A percentile compares a stretch with the other conserved stretches of the same genome.
These are phyloP conservation scores for Lasioglossum vierecki DNA, from an alignment of 2,888 invertebrate genomes.

Conservation along the genomic window DNA sequence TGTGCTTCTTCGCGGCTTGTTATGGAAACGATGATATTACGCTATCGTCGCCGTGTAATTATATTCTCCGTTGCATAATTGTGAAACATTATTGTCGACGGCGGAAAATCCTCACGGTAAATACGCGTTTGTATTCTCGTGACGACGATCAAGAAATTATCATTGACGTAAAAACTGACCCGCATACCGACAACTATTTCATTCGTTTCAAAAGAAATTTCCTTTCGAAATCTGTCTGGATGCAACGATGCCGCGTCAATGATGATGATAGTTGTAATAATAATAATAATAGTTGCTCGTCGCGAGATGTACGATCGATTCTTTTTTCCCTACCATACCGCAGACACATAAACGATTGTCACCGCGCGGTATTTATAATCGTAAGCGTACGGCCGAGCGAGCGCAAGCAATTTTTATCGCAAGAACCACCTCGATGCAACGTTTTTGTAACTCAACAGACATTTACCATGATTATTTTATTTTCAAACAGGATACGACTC, in stretches of 20 bases:
- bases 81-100: constrained; percentile 1
- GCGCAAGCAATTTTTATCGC: not conserved
- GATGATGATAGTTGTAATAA: not conserved
- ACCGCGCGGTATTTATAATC: not conserved
- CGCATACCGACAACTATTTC: not conserved
- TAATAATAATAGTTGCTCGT: not conserved
- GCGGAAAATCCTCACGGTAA: constrained; percentile 9
- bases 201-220: not conserved
- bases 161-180: not conserved
- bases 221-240: constrained; percentile 23
- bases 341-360: not conserved
- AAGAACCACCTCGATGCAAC: not conserved
- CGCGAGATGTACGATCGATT: not conserved
- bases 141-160: not conserved
- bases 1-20: not conserved
- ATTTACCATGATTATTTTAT: not conserved
- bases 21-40: not conserved
- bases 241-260: not conserved
- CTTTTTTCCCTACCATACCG: not conserved
- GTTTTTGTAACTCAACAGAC: not conserved
- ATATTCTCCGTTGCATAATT: constrained; percentile 29
- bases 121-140: not conserved
- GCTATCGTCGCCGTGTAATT: constrained; percentile 25
- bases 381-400: not conserved
- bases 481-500: not conserved